Base-by-base conservation (phyloP, 2,888 invertebrate genomes). In the Chydorus sphaericus region DNA sequence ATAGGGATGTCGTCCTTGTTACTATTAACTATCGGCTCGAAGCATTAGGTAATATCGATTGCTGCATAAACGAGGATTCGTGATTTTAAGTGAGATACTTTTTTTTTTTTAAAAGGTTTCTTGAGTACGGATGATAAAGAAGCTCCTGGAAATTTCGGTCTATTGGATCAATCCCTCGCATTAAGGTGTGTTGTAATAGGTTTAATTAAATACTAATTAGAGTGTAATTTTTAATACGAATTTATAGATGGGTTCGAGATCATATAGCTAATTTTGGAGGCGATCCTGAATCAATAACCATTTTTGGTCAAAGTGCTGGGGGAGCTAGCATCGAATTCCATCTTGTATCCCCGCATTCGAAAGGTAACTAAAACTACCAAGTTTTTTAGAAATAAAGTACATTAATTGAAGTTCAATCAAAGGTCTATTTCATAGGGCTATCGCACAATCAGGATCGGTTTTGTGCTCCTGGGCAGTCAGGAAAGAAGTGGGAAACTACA, bases 11-110 rank as follows among this genome's bases (percentile, higher is more conserved):
- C 1, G 67, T 85, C 8, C 72, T 83, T 10, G 83, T 85, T 1
- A 77, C 79, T 6, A 75, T 78, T 1, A 85, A 85, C 65, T 85
- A 79, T 64, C 77, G 85, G 68, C 71, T 82, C 60, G 81, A 74
- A 1, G 52, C 60, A 2, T 54, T 60, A 29, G 57, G 60, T 62
- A 4, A 1, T 18, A 44, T 14, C 44, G 23, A n/a, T 26, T 8
- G n/a, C 28, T 44, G 51, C 31, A 53, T 16, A 36, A 38, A 29
- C 16, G 23, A 28, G n/a, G 7, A 2, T 26, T 11, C 16, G 11
- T 36, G 23, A n/a, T 8, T 14, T 14, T 4, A 7, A 23, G 23
- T 14, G n/a, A 50, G 23, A 30, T n/a, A 11, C 10, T 20, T n/a
- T 14, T 2, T 11, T 29, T 4, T 16, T 18, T 36, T 28, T 48